A percentile compares a stretch with the other conserved stretches of the same genome.
Evolutionary conservation across 2,888 invertebrate species (phyloP).

Genomic region (Geophilus truncorum): DNA sequence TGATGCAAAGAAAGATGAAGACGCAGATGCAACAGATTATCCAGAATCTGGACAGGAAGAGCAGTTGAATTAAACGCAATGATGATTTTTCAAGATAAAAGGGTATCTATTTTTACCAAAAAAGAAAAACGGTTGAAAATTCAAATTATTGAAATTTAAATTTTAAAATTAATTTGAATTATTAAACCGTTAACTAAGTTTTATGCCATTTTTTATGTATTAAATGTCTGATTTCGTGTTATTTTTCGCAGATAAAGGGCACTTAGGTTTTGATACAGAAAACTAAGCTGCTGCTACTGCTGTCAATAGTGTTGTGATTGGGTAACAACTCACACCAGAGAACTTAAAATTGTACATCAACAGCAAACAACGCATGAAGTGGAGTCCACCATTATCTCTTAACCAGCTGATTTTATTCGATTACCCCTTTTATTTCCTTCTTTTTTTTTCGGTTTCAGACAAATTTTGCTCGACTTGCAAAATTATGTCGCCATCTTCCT

Average conservation of each 20-base stretch:
- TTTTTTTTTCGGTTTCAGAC: not conserved
- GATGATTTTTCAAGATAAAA: conserved; percentile 2
- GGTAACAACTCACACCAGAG: not conserved
- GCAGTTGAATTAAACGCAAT: not conserved
- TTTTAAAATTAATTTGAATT: too few species aligned
- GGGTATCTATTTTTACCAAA: too few species aligned
- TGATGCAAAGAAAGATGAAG: not conserved
- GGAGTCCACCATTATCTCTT: not conserved
- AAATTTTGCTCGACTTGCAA: not conserved
- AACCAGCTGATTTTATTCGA: not conserved
- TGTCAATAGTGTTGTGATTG: conserved; percentile 17
- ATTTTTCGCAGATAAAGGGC: not conserved
- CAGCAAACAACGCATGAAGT: conserved; percentile 6
- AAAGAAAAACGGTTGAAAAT: too few species aligned
- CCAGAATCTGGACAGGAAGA: not conserved
- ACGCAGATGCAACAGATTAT: not conserved
- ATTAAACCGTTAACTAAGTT: too few species aligned
- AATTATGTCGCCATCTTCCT: not conserved
- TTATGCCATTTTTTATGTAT: not conserved
- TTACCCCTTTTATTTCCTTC: not conserved
- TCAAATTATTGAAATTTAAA: too few species aligned
- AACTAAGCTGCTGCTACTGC: conserved; percentile 15
- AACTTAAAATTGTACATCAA: conserved; percentile 9
- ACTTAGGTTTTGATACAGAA: conserved; percentile 7
- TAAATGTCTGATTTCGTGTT: not conserved